Percentiles rank a stretch among this genome's conserved stretches.
phyloP scores from a whole-genome alignment of 2,888 invertebrate species.

The Leptinotarsa tumamoca region DNA sequence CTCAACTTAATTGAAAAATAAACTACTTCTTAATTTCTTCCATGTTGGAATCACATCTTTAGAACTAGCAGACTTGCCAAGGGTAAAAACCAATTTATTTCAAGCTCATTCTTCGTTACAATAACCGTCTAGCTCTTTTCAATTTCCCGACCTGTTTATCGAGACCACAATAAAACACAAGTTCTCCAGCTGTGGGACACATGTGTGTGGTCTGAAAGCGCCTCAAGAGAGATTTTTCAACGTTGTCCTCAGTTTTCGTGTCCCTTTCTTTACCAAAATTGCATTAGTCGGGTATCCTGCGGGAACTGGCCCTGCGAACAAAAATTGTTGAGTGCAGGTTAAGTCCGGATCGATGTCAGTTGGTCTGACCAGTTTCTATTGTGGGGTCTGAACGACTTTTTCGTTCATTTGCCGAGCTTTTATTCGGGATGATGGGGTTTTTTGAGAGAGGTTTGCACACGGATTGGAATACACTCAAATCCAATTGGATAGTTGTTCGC shows the following conservation, averaged over 20 bases:
- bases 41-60: too few relatives aligned
- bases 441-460: not conserved
- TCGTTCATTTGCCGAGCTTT: not conserved
- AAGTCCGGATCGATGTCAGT: not conserved
- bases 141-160: not conserved
- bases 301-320: not conserved
- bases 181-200: not conserved
- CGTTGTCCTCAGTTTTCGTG: not conserved
- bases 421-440: constrained; percentile 3
- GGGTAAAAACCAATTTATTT: too few relatives aligned
- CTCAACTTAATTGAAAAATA: too few relatives aligned
- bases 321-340: constrained; percentile 12
- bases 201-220: constrained; percentile 6
- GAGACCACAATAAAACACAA: constrained; percentile 8
- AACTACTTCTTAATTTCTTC: too few relatives aligned
- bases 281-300: not conserved
- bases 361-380: constrained; percentile 13
- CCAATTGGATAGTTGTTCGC: too few relatives aligned
- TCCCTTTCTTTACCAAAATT: constrained; percentile 4
- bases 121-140: not conserved
- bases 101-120: too few relatives aligned
- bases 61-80: too few relatives aligned
- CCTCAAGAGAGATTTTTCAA: constrained; percentile 4
- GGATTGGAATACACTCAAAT: too few relatives aligned
- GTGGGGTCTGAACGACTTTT: constrained; percentile 2